Evolutionary conservation across 2,113 vertebrate species (phyloP).

Genomic region (Pagrus major): DNA sequence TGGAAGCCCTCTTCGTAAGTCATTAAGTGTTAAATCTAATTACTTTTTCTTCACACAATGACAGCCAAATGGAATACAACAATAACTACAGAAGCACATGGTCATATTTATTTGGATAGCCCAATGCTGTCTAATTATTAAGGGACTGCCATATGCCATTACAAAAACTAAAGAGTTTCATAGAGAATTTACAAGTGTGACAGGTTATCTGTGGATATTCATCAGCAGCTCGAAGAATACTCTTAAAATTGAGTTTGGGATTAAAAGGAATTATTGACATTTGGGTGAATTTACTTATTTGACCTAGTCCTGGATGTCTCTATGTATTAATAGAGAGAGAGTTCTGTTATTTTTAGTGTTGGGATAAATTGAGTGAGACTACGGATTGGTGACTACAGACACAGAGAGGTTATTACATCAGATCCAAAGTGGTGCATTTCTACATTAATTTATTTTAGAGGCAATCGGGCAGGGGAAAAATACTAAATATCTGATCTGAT

Average conservation of each 20-base stretch:
- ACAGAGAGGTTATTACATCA: no score
- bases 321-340: background rate
- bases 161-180: background rate
- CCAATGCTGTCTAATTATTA: background rate
- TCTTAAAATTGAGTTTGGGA: background rate
- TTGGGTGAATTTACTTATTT: background rate
- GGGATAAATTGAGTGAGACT: no score
- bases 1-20: constrained; percentile 43
- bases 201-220: background rate
- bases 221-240: background rate
- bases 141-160: background rate
- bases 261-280: constrained; percentile 12
- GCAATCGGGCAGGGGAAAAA: no score
- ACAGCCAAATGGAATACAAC: constrained; percentile 43
- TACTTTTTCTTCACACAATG: constrained; percentile 35
- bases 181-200: background rate
- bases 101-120: constrained; percentile 4
- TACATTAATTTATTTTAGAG: no score
- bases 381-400: no score
- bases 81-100: constrained; percentile 19
- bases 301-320: background rate
- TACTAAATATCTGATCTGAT: no score
- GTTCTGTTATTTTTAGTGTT: background rate
- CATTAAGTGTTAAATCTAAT: constrained; percentile 52
- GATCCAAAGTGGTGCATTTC: no score